Conservation (phyloP, 2,113 vertebrate genomes). For the Naja naja region DNA sequence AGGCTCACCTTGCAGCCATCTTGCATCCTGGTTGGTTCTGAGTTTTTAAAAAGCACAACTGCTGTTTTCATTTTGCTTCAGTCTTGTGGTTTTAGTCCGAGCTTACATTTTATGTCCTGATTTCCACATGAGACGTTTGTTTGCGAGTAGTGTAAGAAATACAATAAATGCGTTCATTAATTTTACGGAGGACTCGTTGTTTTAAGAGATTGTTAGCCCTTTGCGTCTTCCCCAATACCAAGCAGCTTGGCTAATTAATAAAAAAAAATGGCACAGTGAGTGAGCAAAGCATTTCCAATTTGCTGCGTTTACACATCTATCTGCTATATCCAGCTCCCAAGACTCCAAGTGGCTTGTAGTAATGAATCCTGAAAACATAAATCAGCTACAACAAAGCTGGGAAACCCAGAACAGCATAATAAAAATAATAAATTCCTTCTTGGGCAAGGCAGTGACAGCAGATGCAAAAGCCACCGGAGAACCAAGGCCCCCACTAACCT, state of each 20-base stretch:
- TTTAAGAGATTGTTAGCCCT: not conserved
- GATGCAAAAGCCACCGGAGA: not conserved
- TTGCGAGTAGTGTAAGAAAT: not conserved
- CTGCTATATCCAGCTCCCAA: not conserved
- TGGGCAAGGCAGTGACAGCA: not conserved
- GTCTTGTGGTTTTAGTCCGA: not conserved
- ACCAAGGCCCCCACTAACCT: not conserved
- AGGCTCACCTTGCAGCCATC: not conserved
- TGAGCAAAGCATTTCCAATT: not conserved
- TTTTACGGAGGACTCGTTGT: not conserved
- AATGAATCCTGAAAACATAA: not conserved
- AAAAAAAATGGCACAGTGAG: not conserved
- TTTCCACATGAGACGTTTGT: not conserved
- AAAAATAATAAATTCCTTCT: not conserved
- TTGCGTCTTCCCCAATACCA: not conserved
- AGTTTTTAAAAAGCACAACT: not conserved
- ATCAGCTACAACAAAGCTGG: not conserved
- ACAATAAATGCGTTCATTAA: not conserved
- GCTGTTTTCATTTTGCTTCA: not conserved
- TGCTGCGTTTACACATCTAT: not conserved
- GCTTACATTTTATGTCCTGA: not conserved
- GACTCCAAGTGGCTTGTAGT: not conserved
- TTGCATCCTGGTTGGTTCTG: not conserved
- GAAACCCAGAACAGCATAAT: not conserved
- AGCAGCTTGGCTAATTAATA: not conserved